Base-by-base conservation (phyloP, 1,140 invertebrate species). In the Orius insidiosus region DNA sequence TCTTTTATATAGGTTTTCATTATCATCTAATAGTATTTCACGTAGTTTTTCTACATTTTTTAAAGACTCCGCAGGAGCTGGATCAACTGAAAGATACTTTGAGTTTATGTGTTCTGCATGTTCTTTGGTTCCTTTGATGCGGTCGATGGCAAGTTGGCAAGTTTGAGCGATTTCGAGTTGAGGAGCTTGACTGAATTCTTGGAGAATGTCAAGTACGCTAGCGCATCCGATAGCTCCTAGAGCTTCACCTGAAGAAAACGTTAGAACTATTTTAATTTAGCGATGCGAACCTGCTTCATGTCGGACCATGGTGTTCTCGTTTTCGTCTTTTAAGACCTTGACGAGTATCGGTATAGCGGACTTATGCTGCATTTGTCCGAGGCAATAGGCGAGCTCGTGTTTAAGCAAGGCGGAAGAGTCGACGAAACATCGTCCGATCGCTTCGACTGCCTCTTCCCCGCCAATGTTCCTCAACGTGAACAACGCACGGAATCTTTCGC, bases 321-420 rank as follows among this genome's bases (percentile, higher is more conserved):
- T 64, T 47, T 56, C 63, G 63, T 98, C 80, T 60, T 81, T 68
- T 11, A 98, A 66, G 3, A 95, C 76, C 49, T 67, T 64, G 13
- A 72, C 72, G 1, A 99, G 68, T 24, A 78, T 65, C 2, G 79
- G 74, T 55, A 96, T 75, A 0, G 95, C 93, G 40, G 63, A 58
- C n/a, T 62, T 55, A 65, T 95, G 79, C 64, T 86, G 79, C 90
- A 96, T 97, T 67, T 99, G 96, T 11, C 96, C 96, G 24, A 99
- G 68, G 64, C 93, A 98, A 65, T 98, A 99, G 0, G 94, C 95
- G 36, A 95, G 66, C 64, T 99, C 96, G 62, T 99, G 96, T 67
- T 98, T 98, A n/a, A 99, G 63, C 18, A 99, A 65, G n/a, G 82
- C 89, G 3, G 93, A 96, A 34, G 78, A 64, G 64, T 95, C 89